Conservation (phyloP, 2,797 vertebrate genomes). For the Sebastes alutus region DNA sequence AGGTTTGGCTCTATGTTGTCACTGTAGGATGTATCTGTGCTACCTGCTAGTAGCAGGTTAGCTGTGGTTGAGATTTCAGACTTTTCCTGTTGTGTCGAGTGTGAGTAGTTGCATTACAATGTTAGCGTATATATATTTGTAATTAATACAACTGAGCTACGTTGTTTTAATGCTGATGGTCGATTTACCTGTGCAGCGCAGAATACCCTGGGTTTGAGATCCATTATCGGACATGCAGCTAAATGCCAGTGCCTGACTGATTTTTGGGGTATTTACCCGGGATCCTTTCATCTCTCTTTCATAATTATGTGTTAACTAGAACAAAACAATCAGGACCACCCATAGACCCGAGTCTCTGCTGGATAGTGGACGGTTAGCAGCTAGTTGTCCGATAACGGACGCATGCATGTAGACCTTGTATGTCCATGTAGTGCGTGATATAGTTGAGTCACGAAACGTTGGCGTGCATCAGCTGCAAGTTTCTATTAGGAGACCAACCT, state of each 20-base stretch:
- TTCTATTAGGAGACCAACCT: not conserved
- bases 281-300: not conserved
- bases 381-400: constrained; percentile 43
- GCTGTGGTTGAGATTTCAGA: not conserved
- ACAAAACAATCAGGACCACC: not conserved
- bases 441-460: constrained; percentile 29
- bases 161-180: not conserved
- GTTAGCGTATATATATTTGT: not conserved
- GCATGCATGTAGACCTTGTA: not conserved
- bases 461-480: not conserved
- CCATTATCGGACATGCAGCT: constrained; percentile 32
- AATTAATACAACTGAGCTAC: not conserved
- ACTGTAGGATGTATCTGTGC: not conserved
- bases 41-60: constrained; percentile 13
- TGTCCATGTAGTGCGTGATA: not conserved
- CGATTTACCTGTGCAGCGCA: constrained; percentile 5
- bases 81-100: not conserved
- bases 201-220: not conserved
- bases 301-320: not conserved
- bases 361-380: not conserved
- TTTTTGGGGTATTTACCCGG: not conserved
- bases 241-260: not conserved
- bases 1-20: not conserved
- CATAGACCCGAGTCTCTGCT: not conserved
- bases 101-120: not conserved